Percentiles rank a stretch among this genome's conserved stretches.
phyloP scores from a whole-genome alignment of 2,888 invertebrate genomes.

The Tetanocera ferruginea region DNA sequence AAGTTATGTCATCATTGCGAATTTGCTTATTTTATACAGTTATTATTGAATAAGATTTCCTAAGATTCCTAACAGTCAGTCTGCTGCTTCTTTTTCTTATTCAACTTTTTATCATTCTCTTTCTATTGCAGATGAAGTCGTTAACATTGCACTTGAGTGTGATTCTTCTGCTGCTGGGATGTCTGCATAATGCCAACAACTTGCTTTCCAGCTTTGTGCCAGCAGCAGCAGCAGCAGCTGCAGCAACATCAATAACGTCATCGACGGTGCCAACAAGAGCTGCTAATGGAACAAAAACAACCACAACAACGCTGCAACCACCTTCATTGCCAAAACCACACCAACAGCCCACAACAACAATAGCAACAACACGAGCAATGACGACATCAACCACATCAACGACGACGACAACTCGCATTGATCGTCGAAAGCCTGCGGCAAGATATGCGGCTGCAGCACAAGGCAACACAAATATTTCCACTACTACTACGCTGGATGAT shows the following conservation, averaged over 20 bases:
- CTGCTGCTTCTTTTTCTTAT: background rate
- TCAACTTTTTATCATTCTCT: background rate
- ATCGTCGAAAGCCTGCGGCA: conserved; percentile 46
- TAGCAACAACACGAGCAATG: conserved; percentile 63
- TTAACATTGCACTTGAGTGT: conserved; percentile 69
- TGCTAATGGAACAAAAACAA: conserved; percentile 38
- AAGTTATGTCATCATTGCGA: background rate
- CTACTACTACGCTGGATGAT: background rate
- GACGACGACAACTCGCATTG: conserved; percentile 39
- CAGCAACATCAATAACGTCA: conserved; percentile 8
- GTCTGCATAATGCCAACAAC: conserved; percentile 38
- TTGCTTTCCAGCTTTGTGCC: conserved; percentile 35
- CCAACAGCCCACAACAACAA: conserved; percentile 57
- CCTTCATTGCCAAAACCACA: conserved; percentile 60
- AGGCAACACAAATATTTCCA: conserved; percentile 6
- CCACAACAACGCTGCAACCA: conserved; percentile 55
- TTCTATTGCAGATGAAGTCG: conserved; percentile 62
- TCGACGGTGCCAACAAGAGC: conserved; percentile 30
- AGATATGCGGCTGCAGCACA: conserved; percentile 44
- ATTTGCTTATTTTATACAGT: conserved; percentile 27
- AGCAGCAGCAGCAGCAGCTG: conserved; percentile 27
- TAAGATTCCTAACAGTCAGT: background rate
- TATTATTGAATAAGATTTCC: background rate
- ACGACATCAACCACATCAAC: conserved; percentile 57
- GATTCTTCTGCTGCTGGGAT: conserved; percentile 56